Percentiles rank a stretch among this genome's conserved stretches.
Conservation (phyloP, 2,113 vertebrate species). For the Dinomys branickii region DNA sequence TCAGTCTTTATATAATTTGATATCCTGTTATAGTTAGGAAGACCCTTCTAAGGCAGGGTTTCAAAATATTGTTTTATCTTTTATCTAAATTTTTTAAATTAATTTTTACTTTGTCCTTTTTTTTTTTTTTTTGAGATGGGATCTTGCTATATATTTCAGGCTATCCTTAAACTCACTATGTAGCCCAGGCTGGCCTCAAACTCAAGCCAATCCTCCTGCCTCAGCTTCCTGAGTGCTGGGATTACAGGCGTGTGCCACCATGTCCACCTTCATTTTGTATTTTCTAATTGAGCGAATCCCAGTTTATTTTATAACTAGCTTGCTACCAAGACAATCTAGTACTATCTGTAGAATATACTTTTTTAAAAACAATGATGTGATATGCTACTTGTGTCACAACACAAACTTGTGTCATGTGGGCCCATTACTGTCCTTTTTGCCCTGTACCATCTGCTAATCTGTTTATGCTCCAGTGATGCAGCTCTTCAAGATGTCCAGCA, state of each 20-base stretch:
- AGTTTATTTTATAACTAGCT: conserved; percentile 23
- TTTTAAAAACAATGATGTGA: neutral
- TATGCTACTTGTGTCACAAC: neutral
- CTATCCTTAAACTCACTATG: neutral
- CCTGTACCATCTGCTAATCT: neutral
- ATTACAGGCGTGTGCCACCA: neutral
- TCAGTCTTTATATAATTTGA: neutral
- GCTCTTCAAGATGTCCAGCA: neutral
- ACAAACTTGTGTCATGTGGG: neutral
- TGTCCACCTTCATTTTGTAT: neutral
- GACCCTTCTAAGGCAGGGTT: neutral
- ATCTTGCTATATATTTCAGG: neutral
- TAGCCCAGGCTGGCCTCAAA: neutral
- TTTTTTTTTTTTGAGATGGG: neutral
- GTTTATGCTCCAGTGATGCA: neutral
- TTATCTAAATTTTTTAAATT: neutral
- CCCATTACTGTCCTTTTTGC: neutral
- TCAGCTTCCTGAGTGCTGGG: neutral
- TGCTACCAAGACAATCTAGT: neutral
- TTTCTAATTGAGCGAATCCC: neutral
- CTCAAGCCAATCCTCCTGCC: neutral
- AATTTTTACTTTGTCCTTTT: conserved; percentile 31
- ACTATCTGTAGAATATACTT: neutral
- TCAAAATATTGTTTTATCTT: conserved; percentile 4
- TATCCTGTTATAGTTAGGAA: neutral